A percentile compares a stretch with the other conserved stretches of the same genome.
phyloP scores from a whole-genome alignment of 2,113 vertebrate genomes.

The Kryptolebias marmoratus region DNA sequence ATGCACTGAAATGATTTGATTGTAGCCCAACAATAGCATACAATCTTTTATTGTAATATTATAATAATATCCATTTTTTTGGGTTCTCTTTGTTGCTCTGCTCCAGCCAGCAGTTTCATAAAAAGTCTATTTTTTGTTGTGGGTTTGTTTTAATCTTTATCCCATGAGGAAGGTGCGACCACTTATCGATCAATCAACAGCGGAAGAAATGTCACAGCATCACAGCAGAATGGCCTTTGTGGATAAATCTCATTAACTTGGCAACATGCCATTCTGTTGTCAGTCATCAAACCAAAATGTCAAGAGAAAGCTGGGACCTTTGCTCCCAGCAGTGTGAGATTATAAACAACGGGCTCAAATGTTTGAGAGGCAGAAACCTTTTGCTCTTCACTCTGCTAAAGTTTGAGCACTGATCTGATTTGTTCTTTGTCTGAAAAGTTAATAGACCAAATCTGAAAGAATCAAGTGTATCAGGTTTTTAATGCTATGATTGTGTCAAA shows the following conservation, averaged over 20 bases:
- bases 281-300: constrained; percentile 69
- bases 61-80: background rate
- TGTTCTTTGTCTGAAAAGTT: background rate
- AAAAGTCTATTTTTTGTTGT: constrained; percentile 16
- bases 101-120: constrained; percentile 10
- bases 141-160: constrained; percentile 47
- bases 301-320: constrained; percentile 50
- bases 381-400: background rate
- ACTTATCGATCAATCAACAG: constrained; percentile 68
- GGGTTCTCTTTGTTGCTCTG: background rate
- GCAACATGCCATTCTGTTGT: constrained; percentile 58
- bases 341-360: constrained; percentile 32
- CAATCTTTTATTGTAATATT: no score
- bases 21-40: no score
- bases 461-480: background rate
- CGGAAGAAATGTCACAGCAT: constrained; percentile 72
- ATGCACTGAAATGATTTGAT: no score
- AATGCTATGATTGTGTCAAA: background rate
- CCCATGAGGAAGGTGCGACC: constrained; percentile 41
- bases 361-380: constrained; percentile 11
- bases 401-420: background rate
- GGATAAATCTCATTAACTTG: constrained; percentile 71
- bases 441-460: background rate
- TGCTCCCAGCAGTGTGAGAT: constrained; percentile 23
- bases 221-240: constrained; percentile 69